Evolutionary conservation across 2,113 vertebrate species (phyloP).

Genomic region (Tachysurus vachellii): DNA sequence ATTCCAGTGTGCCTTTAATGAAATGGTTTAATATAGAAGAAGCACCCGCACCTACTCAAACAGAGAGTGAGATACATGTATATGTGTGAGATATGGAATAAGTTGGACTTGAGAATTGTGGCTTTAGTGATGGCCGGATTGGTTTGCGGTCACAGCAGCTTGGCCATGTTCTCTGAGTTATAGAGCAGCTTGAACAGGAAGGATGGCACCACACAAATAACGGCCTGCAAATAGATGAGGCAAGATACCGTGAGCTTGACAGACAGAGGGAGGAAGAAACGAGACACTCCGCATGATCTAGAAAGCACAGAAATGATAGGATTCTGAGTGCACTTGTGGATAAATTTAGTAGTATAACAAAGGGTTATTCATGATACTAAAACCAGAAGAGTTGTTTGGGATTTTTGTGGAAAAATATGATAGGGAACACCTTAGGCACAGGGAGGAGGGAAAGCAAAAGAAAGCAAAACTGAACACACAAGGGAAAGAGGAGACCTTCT

Average conservation of each 20-base stretch:
- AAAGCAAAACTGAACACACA: conserved; percentile 39
- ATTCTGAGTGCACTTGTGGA: conserved; percentile 5
- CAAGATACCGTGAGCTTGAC: conserved; percentile 50
- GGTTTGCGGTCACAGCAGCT: conserved; percentile 74
- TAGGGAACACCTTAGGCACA: conserved; percentile 36
- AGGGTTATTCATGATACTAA: conserved; percentile 31
- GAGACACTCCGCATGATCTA: conserved; percentile 20
- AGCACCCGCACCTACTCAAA: too few species aligned
- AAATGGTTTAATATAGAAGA: not conserved
- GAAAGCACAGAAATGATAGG: conserved; percentile 37
- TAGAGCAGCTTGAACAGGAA: conserved; percentile 73
- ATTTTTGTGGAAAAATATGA: conserved; percentile 34
- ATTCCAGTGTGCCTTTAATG: not conserved
- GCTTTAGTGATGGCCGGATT: conserved; percentile 60
- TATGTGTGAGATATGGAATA: not conserved
- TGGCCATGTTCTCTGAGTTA: conserved; percentile 1
- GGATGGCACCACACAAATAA: conserved; percentile 77
- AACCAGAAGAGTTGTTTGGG: conserved; percentile 24
- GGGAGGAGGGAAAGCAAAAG: conserved; percentile 5
- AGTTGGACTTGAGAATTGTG: not conserved
- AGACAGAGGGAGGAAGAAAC: conserved; percentile 53
- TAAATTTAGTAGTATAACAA: conserved; percentile 39
- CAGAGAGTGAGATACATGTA: not conserved
- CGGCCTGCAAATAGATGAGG: conserved; percentile 59
- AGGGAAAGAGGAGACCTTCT: conserved; percentile 48